Conservation (phyloP, 2,113 vertebrate genomes). For the Ailurus styani region DNA sequence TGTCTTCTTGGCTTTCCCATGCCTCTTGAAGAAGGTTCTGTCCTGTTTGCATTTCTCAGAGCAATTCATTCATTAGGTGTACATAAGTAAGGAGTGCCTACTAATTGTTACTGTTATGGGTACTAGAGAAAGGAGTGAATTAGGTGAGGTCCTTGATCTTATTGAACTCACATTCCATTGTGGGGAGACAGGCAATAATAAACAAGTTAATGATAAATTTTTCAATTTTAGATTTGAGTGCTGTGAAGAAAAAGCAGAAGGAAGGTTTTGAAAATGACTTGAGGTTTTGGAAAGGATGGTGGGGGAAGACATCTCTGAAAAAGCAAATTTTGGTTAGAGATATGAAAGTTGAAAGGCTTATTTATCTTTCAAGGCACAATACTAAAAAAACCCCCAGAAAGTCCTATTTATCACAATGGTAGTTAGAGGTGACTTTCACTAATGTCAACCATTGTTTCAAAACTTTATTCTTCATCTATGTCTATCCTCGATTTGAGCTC, state of each 20-base stretch:
- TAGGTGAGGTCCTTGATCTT: not conserved
- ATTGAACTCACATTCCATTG: not conserved
- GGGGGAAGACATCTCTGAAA: not conserved
- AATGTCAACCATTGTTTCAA: not conserved
- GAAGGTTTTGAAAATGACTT: not conserved
- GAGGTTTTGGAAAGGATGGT: not conserved
- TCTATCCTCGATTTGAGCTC: not conserved
- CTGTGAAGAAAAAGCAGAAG: not conserved
- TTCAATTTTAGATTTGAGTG: not conserved
- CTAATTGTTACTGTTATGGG: not conserved
- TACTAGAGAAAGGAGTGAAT: not conserved
- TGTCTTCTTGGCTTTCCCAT: not conserved
- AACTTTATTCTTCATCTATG: not conserved
- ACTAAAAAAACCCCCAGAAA: not conserved
- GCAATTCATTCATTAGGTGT: not conserved
- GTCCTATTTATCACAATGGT: not conserved
- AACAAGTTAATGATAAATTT: not conserved
- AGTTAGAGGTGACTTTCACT: not conserved
- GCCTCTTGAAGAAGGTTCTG: not conserved
- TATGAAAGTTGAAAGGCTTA: not conserved
- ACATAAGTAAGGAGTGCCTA: not conserved
- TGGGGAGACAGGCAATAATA: not conserved
- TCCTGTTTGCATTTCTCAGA: not conserved
- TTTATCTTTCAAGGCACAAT: not conserved
- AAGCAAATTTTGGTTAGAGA: not conserved